phyloP scores from a whole-genome alignment of 2,113 vertebrate species.

The Vicugna pacos region DNA sequence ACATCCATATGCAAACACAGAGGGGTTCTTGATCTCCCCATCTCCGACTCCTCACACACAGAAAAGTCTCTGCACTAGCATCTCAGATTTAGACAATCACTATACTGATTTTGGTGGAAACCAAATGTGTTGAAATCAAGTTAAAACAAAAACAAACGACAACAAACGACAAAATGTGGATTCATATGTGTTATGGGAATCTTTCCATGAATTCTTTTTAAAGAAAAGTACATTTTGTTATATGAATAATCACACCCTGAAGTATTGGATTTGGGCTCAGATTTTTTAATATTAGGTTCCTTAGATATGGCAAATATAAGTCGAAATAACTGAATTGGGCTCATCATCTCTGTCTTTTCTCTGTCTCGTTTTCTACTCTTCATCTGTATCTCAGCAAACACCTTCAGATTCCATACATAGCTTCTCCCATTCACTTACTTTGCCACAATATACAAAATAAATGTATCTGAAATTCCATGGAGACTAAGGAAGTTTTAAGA shows the following conservation, averaged over 20 bases:
- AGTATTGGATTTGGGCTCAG: constrained; percentile 44
- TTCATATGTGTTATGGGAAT: constrained; percentile 35
- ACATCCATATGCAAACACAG: constrained; percentile 67
- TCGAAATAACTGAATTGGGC: not conserved
- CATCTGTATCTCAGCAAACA: constrained; percentile 46
- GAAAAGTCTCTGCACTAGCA: constrained; percentile 55
- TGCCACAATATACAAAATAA: constrained; percentile 24
- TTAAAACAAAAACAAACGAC: constrained; percentile 55
- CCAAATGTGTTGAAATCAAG: constrained; percentile 54
- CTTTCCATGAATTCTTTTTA: constrained; percentile 57
- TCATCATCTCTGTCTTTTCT: constrained; percentile 38
- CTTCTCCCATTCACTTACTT: constrained; percentile 9
- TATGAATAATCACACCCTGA: constrained; percentile 40
- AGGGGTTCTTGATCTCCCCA: constrained; percentile 44
- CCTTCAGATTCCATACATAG: constrained; percentile 8
- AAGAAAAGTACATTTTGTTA: constrained; percentile 49
- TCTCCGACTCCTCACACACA: constrained; percentile 33
- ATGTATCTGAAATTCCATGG: constrained; percentile 45
- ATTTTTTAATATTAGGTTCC: constrained; percentile 38
- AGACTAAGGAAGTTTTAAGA: constrained; percentile 44
- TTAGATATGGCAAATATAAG: not conserved
- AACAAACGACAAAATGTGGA: constrained; percentile 42
- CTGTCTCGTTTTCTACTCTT: constrained; percentile 51
- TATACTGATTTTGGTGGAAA: constrained; percentile 53
- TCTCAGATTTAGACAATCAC: constrained; percentile 56